Evolutionary conservation across 2,797 vertebrate species (phyloP).

Genomic region (Labeo calbasu): DNA sequence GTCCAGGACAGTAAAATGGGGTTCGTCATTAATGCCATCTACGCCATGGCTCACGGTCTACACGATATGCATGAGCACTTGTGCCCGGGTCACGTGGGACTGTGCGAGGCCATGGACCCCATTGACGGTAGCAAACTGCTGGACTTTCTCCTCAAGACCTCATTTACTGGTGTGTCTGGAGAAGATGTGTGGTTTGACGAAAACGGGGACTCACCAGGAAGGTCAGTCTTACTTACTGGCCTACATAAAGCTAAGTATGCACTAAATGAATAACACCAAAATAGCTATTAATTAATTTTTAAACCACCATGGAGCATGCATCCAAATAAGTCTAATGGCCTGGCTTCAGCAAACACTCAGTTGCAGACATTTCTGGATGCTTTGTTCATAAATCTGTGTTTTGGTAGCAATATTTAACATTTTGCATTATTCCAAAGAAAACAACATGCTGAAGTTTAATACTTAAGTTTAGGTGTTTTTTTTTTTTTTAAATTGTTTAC

Average conservation of each 20-base stretch:
- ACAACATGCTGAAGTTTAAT: background rate
- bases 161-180: conserved; percentile 93
- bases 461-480: background rate
- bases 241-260: conserved; percentile 19
- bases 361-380: background rate
- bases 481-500: background rate
- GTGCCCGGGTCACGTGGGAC: conserved; percentile 87
- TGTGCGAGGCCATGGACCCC: conserved; percentile 96
- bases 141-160: conserved; percentile 93
- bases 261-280: conserved; percentile 31
- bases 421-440: background rate
- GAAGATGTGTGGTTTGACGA: conserved; percentile 98
- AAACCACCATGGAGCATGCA: background rate
- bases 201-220: conserved; percentile 97
- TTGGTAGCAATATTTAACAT: background rate
- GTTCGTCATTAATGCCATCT: conserved; percentile 99
- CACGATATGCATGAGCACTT: conserved; percentile 93
- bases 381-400: background rate
- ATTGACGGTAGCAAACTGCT: conserved; percentile 95
- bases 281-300: conserved; percentile 17
- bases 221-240: conserved; percentile 75
- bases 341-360: background rate
- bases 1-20: conserved; percentile 99
- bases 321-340: background rate
- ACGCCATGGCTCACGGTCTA: conserved; percentile 96